These are phyloP conservation scores for Harpalus rufipes DNA, from an alignment of 2,888 invertebrate species.

Conservation along the genomic window DNA sequence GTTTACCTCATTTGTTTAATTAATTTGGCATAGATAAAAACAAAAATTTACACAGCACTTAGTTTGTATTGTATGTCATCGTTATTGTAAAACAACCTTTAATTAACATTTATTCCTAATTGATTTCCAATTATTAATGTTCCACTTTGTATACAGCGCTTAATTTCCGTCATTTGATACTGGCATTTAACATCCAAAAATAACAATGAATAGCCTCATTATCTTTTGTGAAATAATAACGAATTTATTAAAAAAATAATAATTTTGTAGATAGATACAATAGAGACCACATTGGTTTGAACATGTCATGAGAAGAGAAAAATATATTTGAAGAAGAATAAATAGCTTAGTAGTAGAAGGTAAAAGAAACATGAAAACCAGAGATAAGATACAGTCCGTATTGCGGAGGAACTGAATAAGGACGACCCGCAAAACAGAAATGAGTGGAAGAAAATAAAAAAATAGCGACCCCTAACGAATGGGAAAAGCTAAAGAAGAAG, in stretches of 20 bases:
- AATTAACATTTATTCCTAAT: not conserved
- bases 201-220: not conserved
- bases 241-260: not conserved
- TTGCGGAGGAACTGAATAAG: too few relatives aligned
- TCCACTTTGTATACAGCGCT: not conserved
- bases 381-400: too few relatives aligned
- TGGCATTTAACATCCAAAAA: not conserved
- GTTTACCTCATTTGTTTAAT: not conserved
- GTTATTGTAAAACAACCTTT: not conserved
- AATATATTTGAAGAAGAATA: too few relatives aligned
- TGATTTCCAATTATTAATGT: not conserved
- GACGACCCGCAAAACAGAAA: too few relatives aligned
- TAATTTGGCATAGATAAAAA: not conserved
- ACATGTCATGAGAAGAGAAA: too few relatives aligned
- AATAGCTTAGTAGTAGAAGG: too few relatives aligned
- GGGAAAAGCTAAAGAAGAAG: too few relatives aligned
- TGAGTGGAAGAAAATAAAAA: too few relatives aligned
- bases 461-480: too few relatives aligned
- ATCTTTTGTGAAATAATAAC: not conserved
- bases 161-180: not conserved
- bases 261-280: too few relatives aligned
- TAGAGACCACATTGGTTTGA: too few relatives aligned
- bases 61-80: not conserved
- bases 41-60: not conserved
- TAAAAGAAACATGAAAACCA: too few relatives aligned